Conservation (phyloP, 2,888 invertebrate genomes). For the Cheilosia scutellata region DNA sequence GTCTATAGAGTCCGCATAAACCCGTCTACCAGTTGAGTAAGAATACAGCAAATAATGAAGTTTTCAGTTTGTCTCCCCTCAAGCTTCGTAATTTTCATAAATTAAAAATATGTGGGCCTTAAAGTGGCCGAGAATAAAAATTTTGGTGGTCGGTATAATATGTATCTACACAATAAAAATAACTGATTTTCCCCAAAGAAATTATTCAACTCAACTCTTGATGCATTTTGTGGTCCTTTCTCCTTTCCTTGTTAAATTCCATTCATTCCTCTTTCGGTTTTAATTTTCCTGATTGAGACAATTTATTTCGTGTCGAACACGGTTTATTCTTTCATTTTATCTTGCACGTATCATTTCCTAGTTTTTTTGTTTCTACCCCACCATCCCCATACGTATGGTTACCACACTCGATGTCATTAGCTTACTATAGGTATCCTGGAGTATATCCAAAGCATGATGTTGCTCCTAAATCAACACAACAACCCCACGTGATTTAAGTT, state of each 20-base stretch:
- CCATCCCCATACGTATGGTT: slow-evolving; percentile 22
- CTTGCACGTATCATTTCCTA: slow-evolving; percentile 3
- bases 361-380: slow-evolving; percentile 48
- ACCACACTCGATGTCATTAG: slow-evolving; percentile 49
- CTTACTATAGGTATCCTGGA: background rate
- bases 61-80: no score
- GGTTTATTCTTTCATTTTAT: slow-evolving; percentile 20
- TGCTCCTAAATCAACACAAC: slow-evolving; percentile 68
- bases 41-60: no score
- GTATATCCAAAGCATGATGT: slow-evolving; percentile 40
- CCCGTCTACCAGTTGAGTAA: no score
- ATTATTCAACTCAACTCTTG: no score
- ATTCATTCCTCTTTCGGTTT: slow-evolving; percentile 4
- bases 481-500: slow-evolving; percentile 69
- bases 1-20: no score
- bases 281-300: slow-evolving; percentile 58
- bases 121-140: no score
- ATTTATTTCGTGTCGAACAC: slow-evolving; percentile 59
- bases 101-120: no score
- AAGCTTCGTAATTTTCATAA: no score
- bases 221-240: slow-evolving; percentile 9
- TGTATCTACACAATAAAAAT: no score
- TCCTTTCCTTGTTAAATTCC: slow-evolving; percentile 1
- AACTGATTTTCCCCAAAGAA: no score
- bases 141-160: no score